phyloP scores from a whole-genome alignment of 2,888 invertebrate genomes.

The Gryllus longicercus region DNA sequence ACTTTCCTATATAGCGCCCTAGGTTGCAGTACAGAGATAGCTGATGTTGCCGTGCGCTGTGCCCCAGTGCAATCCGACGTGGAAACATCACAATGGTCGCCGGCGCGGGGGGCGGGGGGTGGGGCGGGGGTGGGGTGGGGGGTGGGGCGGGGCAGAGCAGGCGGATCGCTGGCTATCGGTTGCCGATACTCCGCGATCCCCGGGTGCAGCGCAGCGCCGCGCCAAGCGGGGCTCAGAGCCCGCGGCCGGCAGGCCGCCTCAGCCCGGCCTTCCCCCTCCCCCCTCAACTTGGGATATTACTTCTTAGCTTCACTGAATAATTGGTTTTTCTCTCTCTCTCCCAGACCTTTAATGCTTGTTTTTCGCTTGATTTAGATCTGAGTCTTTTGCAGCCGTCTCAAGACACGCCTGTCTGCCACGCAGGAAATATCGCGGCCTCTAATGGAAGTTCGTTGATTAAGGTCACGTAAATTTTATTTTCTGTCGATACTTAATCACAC shows the following conservation, averaged over 20 bases:
- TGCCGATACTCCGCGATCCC: no score
- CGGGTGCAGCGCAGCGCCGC: no score
- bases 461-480: conserved; percentile 6
- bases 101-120: background rate
- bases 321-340: background rate
- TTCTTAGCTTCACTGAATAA: background rate
- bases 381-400: background rate
- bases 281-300: background rate
- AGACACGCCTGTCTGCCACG: background rate
- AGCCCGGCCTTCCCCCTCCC: background rate
- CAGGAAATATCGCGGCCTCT: background rate
- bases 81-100: background rate
- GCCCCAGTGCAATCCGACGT: background rate
- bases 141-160: background rate
- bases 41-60: background rate
- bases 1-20: no score
- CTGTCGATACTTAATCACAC: background rate
- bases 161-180: conserved; percentile 4
- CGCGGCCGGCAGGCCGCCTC: no score
- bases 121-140: background rate
- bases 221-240: no score
- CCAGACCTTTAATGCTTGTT: background rate
- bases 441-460: background rate
- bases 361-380: background rate
- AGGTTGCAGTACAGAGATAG: background rate